These are phyloP conservation scores for Nibea albiflora DNA, from an alignment of 2,113 vertebrate genomes.

Conservation along the genomic window DNA sequence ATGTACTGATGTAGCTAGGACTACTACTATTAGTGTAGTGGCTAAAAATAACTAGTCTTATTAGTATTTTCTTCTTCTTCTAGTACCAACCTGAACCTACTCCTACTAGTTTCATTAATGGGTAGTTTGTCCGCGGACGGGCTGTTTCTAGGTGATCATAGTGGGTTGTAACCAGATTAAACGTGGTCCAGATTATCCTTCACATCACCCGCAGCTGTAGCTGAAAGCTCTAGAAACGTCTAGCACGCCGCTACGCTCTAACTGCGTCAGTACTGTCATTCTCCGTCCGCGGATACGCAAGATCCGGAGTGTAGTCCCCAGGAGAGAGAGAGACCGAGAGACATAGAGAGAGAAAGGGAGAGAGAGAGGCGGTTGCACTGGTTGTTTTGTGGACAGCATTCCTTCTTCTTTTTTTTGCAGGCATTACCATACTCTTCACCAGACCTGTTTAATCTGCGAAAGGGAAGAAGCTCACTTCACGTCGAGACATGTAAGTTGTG, in stretches of 20 bases:
- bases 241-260: conserved; percentile 49
- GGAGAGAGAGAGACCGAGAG: neutral
- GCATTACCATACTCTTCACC: neutral
- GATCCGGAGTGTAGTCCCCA: conserved; percentile 44
- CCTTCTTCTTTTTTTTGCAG: conserved; percentile 30
- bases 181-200: neutral
- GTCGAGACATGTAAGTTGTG: conserved; percentile 75
- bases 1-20: too few relatives aligned
- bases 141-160: neutral
- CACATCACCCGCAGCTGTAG: conserved; percentile 52
- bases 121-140: neutral
- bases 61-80: neutral
- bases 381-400: conserved; percentile 23
- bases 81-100: neutral
- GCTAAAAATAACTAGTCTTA: too few relatives aligned
- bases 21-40: too few relatives aligned
- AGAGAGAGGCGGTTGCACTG: conserved; percentile 45
- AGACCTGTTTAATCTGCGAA: conserved; percentile 8
- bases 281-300: conserved; percentile 52
- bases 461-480: conserved; percentile 28
- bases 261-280: conserved; percentile 70
- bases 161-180: neutral
- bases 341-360: too few relatives aligned
- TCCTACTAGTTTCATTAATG: neutral
- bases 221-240: conserved; percentile 78